phyloP scores from a whole-genome alignment of 2,113 vertebrate genomes.

The Peromyscus maniculatus region DNA sequence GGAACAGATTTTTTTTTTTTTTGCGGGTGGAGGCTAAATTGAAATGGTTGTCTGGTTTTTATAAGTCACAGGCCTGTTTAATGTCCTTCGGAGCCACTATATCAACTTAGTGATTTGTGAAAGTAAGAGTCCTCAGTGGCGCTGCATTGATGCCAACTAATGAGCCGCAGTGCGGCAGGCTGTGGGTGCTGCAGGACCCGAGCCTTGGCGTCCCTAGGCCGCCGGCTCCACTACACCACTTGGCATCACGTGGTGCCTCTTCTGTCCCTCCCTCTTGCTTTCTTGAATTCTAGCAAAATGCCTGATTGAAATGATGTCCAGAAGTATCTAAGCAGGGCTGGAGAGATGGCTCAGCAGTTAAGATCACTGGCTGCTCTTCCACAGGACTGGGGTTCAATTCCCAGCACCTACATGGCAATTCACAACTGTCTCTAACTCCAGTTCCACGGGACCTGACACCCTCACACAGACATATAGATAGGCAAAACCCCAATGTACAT shows the following conservation, averaged over 20 bases:
- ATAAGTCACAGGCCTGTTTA: background rate
- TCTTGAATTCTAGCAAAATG: background rate
- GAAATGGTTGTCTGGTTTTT: background rate
- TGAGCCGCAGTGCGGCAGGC: background rate
- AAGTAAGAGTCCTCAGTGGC: background rate
- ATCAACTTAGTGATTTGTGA: background rate
- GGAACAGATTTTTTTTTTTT: background rate
- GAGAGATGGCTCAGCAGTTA: background rate
- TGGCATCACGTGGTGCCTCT: background rate
- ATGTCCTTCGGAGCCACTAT: background rate
- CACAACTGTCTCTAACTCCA: background rate
- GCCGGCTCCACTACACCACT: background rate
- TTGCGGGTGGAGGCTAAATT: background rate
- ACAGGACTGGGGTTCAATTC: background rate
- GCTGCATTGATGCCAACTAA: background rate
- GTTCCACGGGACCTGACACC: background rate
- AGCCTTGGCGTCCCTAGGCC: background rate
- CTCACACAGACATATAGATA: background rate
- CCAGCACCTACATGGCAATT: background rate
- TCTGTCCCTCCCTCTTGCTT: background rate
- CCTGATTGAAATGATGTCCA: background rate
- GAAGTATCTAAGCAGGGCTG: background rate
- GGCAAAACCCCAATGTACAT: background rate
- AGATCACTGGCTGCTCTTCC: background rate
- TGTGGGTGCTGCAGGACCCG: background rate